Conservation (phyloP, 1,140 invertebrate genomes). For the Diploscapter pachys region DNA sequence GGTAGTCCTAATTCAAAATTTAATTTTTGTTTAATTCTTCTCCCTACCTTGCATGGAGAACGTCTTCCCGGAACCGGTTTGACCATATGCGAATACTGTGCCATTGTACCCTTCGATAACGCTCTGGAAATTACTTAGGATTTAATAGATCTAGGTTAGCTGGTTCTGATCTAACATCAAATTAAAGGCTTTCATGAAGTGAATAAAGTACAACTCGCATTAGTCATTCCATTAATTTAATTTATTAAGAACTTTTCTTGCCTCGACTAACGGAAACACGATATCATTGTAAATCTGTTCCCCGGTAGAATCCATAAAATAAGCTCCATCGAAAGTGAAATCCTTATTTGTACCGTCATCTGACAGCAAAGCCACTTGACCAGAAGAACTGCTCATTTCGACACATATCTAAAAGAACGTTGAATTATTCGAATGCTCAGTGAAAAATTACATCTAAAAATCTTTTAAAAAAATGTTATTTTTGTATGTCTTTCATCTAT, state of each 20-base stretch:
- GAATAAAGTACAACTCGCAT: too few species aligned
- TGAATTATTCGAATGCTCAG: not conserved
- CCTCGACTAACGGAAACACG: constrained; percentile 70
- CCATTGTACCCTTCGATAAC: constrained; percentile 66
- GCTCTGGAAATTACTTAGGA: constrained; percentile 63
- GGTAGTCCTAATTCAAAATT: constrained; percentile 13
- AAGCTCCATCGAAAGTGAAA: constrained; percentile 75
- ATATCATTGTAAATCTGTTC: constrained; percentile 72
- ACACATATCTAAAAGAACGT: constrained; percentile 69
- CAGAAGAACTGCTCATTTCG: constrained; percentile 67
- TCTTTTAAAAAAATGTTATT: too few species aligned
- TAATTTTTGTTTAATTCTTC: constrained; percentile 57
- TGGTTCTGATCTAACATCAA: too few species aligned
- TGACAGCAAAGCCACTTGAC: constrained; percentile 66
- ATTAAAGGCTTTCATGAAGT: too few species aligned
- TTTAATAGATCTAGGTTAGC: too few species aligned
- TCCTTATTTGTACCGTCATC: constrained; percentile 68
- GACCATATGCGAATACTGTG: constrained; percentile 67
- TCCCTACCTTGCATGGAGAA: constrained; percentile 67
- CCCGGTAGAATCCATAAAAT: constrained; percentile 67
- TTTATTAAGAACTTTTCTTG: constrained; percentile 48
- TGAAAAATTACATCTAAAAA: too few species aligned
- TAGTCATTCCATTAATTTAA: too few species aligned
- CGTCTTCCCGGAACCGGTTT: constrained; percentile 66
- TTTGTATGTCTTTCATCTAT: too few species aligned